Base-by-base conservation (phyloP, 2,797 vertebrate genomes). In the Limosa lapponica region DNA sequence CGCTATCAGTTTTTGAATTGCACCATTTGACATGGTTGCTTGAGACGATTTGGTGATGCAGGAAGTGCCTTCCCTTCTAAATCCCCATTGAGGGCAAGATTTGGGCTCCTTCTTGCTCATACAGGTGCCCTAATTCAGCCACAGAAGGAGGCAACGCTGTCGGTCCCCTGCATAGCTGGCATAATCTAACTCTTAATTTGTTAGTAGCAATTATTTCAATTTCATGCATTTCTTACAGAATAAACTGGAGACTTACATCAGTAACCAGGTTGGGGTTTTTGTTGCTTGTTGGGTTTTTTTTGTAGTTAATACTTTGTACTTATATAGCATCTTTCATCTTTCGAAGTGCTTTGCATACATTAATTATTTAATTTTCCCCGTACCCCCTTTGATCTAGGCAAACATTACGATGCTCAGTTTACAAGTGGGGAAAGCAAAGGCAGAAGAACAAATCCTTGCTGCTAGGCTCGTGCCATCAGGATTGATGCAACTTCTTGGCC, bases 281-380 rank as follows among this genome's bases (percentile, higher is more conserved):
- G 7, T 32, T 34, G 62, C 41, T 48, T 57, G 23, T 23, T 34
- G 58, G 19, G 39, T 9, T n/a, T 66, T 83, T 92, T 89, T 71
- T 48, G 32, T 94, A 86, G 94, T 92, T 93, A 95, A 84, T 96
- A 92, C 79, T 95, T 96, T 95, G 94, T 95, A 96, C 72, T 93
- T 95, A 92, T 49, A 96, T 82, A 94, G 83, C 91, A 97, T 25
- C 93, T 96, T 96, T 96, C 93, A 96, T 97, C 95, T 97, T 96
- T 94, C 94, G 85, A 97, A 96, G 92, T 82, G 89, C 64, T 97
- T 96, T 94, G 88, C 79, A 96, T 82, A 46, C 90, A 96, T 94
- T 87, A 94, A 94, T 96, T 96, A 97, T 95, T 96, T 95, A 94
- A 92, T 93, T 91, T 73, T 87, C 52, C 27, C 92, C 3, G 0